Evolutionary conservation across 2,888 invertebrate genomes (phyloP).

Genomic region (Lepidocyrtinus sp.): DNA sequence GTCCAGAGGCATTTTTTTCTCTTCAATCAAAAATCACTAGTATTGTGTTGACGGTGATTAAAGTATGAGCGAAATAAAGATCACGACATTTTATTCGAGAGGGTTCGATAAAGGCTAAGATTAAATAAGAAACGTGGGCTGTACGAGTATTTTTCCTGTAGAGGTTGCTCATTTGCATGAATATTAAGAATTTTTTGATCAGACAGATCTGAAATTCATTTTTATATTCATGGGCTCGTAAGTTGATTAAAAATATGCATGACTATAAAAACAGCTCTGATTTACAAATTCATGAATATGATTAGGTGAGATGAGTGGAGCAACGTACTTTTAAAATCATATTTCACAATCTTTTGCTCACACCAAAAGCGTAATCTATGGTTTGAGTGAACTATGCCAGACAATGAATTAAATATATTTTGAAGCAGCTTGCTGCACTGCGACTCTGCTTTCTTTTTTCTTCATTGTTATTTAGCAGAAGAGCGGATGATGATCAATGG

Average conservation of each 20-base stretch:
- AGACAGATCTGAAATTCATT: not conserved
- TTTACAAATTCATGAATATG: not conserved
- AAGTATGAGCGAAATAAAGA: too few species aligned
- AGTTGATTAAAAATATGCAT: constrained; percentile 13
- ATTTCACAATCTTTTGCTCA: constrained; percentile 8
- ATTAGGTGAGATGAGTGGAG: not conserved
- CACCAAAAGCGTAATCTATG: constrained; percentile 2
- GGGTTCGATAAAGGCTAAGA: not conserved
- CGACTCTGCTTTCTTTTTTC: constrained; percentile 6
- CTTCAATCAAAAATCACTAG: too few species aligned
- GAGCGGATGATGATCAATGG: constrained; percentile 15
- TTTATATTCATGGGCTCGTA: constrained; percentile 11
- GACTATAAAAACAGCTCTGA: not conserved
- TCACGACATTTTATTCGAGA: not conserved
- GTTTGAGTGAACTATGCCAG: not conserved
- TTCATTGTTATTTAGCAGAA: constrained; percentile 9
- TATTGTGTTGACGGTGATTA: too few species aligned
- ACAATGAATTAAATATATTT: not conserved
- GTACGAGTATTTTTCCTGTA: not conserved
- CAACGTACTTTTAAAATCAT: constrained; percentile 9
- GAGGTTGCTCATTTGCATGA: constrained; percentile 32
- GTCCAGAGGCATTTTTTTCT: too few species aligned
- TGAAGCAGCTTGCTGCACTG: not conserved
- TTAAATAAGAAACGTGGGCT: not conserved
- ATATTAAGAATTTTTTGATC: constrained; percentile 22